Conservation (phyloP, 2,113 vertebrate genomes). For the Callocephalon fimbriatum region DNA sequence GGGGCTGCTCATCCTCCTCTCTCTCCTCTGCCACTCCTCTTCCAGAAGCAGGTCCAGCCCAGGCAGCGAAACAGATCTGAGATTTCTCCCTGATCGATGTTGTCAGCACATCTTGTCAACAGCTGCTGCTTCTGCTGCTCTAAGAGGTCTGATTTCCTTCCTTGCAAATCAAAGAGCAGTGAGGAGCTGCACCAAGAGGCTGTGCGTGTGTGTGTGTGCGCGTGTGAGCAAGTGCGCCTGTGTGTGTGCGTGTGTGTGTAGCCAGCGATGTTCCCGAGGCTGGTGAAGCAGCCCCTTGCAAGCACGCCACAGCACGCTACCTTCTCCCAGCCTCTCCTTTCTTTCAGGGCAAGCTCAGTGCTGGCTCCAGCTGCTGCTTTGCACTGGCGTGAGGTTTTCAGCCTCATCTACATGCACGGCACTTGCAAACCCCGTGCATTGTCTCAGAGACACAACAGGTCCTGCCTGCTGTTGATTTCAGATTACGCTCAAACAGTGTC, state of each 20-base stretch:
- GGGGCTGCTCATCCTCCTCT: slow-evolving; percentile 31
- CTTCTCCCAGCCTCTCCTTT: background rate
- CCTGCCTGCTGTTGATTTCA: slow-evolving; percentile 13
- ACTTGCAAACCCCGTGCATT: slow-evolving; percentile 7
- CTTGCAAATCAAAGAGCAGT: slow-evolving; percentile 36
- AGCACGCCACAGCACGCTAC: background rate
- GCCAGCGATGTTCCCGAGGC: background rate
- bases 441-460: slow-evolving; percentile 68
- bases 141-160: slow-evolving; percentile 34
- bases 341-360: background rate
- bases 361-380: background rate
- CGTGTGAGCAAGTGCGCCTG: background rate
- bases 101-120: slow-evolving; percentile 34
- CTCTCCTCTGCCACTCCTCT: background rate
- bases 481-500: background rate
- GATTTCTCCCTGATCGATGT: background rate
- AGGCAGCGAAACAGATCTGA: background rate
- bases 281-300: background rate
- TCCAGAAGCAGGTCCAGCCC: background rate
- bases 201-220: slow-evolving; percentile 7
- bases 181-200: slow-evolving; percentile 27
- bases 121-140: slow-evolving; percentile 6
- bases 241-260: background rate
- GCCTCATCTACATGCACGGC: slow-evolving; percentile 43
- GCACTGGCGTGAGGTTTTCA: background rate